Conservation (phyloP, 2,113 vertebrate genomes). For the Pelusios castaneus region DNA sequence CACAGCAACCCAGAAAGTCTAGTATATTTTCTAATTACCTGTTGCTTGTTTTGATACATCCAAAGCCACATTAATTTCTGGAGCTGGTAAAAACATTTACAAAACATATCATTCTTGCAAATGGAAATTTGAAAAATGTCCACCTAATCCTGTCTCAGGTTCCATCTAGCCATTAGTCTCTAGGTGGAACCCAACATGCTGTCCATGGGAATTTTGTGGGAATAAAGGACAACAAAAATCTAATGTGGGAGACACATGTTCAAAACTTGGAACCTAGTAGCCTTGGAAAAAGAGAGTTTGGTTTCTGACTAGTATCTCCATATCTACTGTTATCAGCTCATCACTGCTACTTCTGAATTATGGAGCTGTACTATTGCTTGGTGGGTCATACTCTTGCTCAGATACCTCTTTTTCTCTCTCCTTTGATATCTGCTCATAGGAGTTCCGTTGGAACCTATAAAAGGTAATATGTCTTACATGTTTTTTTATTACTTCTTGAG, state of each 20-base stretch:
- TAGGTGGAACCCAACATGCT: neutral
- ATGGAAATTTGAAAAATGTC: neutral
- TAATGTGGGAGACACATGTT: neutral
- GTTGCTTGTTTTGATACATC: constrained; percentile 38
- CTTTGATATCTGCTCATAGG: too few species aligned
- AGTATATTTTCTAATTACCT: constrained; percentile 34
- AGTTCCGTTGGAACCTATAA: too few species aligned
- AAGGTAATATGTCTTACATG: too few species aligned
- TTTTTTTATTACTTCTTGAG: too few species aligned
- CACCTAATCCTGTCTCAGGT: neutral
- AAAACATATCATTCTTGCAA: neutral
- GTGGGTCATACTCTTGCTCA: too few species aligned
- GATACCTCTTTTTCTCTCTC: too few species aligned
- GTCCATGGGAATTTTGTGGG: neutral
- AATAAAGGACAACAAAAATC: neutral
- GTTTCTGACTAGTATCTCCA: neutral
- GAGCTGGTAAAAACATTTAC: neutral
- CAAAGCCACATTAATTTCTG: constrained; percentile 14
- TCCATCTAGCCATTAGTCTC: neutral
- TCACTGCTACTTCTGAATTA: neutral
- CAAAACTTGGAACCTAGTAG: neutral
- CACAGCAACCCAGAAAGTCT: neutral
- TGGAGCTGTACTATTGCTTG: too few species aligned
- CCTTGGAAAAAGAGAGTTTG: neutral
- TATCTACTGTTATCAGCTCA: neutral